Evolutionary conservation across 2,113 vertebrate species (phyloP).

Genomic region (Cavia aperea): DNA sequence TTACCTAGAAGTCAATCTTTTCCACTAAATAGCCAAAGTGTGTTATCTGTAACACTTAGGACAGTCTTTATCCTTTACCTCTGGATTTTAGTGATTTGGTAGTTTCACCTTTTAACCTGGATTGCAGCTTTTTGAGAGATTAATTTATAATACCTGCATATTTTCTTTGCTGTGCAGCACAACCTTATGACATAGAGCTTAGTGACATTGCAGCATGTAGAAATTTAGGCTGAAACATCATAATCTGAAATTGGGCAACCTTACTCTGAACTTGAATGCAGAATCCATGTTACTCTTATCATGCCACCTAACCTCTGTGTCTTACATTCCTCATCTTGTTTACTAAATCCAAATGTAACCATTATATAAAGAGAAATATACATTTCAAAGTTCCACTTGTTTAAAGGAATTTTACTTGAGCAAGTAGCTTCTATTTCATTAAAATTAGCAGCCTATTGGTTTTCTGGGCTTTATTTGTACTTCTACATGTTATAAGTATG

Average conservation of each 20-base stretch:
- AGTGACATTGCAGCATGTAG: not conserved
- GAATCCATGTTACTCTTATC: not conserved
- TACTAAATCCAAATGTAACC: not conserved
- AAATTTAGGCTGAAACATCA: slow-evolving; percentile 11
- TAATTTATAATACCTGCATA: not conserved
- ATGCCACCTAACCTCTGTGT: not conserved
- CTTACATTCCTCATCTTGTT: not conserved
- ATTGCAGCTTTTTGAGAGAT: not conserved
- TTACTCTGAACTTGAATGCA: slow-evolving; percentile 21
- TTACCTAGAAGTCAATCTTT: not conserved
- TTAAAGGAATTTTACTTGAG: slow-evolving; percentile 42
- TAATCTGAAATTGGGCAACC: slow-evolving; percentile 22
- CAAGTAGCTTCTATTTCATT: slow-evolving; percentile 15
- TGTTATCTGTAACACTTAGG: not conserved
- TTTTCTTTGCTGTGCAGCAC: slow-evolving; percentile 28
- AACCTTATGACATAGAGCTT: not conserved
- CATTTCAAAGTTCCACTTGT: slow-evolving; percentile 1
- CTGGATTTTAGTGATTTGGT: not conserved
- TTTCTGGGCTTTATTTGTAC: not conserved
- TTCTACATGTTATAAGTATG: not conserved
- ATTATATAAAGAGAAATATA: slow-evolving; percentile 23
- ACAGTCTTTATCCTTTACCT: not conserved
- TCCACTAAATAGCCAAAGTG: not conserved
- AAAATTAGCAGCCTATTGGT: not conserved
- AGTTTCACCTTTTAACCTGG: not conserved